Evolutionary conservation across 1,140 invertebrate genomes (phyloP).

Genomic region (Ridgeia piscesae): DNA sequence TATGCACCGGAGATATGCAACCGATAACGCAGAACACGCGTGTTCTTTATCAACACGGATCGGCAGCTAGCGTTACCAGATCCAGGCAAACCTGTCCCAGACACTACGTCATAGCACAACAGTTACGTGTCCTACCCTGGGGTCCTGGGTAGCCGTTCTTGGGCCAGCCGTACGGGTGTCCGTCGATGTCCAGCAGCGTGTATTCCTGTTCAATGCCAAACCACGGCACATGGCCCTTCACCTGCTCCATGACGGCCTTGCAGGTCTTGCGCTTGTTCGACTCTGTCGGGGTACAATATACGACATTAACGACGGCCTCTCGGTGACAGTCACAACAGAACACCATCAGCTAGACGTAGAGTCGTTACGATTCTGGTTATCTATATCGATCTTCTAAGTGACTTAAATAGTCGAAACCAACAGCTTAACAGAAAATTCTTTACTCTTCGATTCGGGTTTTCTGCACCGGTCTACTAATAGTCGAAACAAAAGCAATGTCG

Average conservation of each 20-base stretch:
- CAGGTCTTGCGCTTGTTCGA: constrained; percentile 79
- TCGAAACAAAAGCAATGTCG: background rate
- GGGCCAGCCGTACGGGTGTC: constrained; percentile 92
- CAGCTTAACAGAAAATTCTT: too few species aligned
- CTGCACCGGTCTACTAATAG: background rate
- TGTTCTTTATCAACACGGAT: background rate
- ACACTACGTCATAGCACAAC: background rate
- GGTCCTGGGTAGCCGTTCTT: constrained; percentile 90
- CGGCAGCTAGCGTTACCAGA: background rate
- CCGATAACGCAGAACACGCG: background rate
- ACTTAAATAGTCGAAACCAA: background rate
- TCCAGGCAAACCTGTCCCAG: background rate
- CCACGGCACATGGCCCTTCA: constrained; percentile 82
- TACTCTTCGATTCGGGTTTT: background rate
- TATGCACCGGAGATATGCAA: background rate
- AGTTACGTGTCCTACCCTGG: constrained; percentile 51
- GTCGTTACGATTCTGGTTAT: background rate
- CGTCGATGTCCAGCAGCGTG: constrained; percentile 84
- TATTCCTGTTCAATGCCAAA: constrained; percentile 96
- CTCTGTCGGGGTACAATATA: constrained; percentile 33
- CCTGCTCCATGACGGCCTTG: constrained; percentile 72
- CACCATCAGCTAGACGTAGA: background rate
- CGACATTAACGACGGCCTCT: background rate
- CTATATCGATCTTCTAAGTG: background rate
- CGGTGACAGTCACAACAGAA: background rate